Conservation (phyloP, 2,888 invertebrate species). For the Acronicta leporina region DNA sequence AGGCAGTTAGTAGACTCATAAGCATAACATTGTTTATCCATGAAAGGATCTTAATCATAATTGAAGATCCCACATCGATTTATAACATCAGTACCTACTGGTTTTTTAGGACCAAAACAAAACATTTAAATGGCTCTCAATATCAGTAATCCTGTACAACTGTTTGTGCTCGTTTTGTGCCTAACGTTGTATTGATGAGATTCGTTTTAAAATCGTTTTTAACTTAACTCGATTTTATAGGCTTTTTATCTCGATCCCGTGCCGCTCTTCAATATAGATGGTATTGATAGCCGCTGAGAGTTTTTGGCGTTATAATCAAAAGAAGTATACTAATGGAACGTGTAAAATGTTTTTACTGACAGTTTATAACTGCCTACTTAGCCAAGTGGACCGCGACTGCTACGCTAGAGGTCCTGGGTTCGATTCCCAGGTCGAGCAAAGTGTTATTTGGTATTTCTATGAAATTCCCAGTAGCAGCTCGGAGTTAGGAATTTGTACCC, state of each 20-base stretch:
- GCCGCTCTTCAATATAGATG: constrained; percentile 2
- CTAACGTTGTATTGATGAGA: constrained; percentile 63
- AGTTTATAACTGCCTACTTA: no score
- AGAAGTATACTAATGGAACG: neutral
- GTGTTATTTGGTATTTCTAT: no score
- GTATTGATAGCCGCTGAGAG: constrained; percentile 1
- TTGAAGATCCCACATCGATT: neutral
- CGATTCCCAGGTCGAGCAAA: no score
- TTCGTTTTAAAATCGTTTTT: constrained; percentile 58
- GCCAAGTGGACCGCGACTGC: no score
- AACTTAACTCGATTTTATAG: constrained; percentile 35
- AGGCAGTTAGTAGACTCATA: no score
- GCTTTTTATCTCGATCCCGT: constrained; percentile 19
- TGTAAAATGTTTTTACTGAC: neutral
- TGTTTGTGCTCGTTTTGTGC: constrained; percentile 51
- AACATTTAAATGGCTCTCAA: constrained; percentile 55
- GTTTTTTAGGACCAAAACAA: constrained; percentile 28
- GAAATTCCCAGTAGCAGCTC: no score
- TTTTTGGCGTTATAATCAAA: neutral
- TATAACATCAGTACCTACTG: neutral
- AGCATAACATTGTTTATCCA: no score
- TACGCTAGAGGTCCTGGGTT: no score
- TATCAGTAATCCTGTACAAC: constrained; percentile 54
- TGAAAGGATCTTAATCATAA: no score
- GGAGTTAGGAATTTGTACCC: no score